These are phyloP conservation scores for Drosophila antonietae DNA, from an alignment of 2,888 invertebrate species.

Conservation along the genomic window DNA sequence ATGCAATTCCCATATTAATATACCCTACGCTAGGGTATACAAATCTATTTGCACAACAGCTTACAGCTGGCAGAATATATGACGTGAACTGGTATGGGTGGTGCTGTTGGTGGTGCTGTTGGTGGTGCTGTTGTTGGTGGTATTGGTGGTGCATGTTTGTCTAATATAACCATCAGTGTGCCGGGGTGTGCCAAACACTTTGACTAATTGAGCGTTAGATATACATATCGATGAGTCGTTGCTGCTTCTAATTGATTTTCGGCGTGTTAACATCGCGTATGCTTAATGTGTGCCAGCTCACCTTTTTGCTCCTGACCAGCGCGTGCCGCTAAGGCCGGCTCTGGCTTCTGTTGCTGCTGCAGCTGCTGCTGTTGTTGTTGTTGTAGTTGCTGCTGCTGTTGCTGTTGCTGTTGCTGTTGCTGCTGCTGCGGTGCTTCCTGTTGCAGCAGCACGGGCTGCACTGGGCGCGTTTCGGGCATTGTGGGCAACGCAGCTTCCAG, in stretches of 20 bases:
- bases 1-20: not conserved
- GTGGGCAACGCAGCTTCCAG: conserved; percentile 78
- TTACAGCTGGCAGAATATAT: conserved; percentile 22
- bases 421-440: conserved; percentile 57
- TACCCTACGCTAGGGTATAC: conserved; percentile 5
- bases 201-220: conserved; percentile 64
- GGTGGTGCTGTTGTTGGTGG: conserved; percentile 10
- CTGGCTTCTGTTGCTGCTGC: conserved; percentile 44
- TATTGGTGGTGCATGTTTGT: conserved; percentile 41
- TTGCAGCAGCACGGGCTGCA: conserved; percentile 51
- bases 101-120: conserved; percentile 61
- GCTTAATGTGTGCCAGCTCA: conserved; percentile 57
- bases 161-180: conserved; percentile 66
- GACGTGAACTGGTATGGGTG: conserved; percentile 50
- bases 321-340: conserved; percentile 57
- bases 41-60: conserved; percentile 67
- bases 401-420: conserved; percentile 36
- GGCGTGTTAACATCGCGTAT: conserved; percentile 56
- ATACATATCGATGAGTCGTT: not conserved
- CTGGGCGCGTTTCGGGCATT: conserved; percentile 59
- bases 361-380: conserved; percentile 20
- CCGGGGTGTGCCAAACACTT: conserved; percentile 62
- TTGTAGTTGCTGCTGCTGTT: not conserved
- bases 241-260: conserved; percentile 65
- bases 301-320: conserved; percentile 78